These are phyloP conservation scores for Epinephelus malabaricus DNA, from an alignment of 2,797 vertebrate genomes.

Conservation along the genomic window DNA sequence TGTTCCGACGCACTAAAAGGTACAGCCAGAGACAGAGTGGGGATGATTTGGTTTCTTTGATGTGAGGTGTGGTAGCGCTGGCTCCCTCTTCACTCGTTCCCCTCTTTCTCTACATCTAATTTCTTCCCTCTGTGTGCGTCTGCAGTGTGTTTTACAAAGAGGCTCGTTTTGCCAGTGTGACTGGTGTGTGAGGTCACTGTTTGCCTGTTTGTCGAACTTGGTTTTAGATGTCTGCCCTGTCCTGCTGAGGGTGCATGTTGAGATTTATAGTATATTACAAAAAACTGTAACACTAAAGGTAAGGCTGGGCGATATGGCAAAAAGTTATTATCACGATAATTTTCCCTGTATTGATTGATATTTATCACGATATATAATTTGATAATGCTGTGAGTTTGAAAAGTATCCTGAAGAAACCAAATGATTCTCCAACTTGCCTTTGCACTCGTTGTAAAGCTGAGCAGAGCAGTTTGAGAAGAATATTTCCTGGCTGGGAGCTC, in stretches of 20 bases:
- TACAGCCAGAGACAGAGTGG: constrained; percentile 28
- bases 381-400: no score
- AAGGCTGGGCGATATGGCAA: no score
- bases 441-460: no score
- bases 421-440: no score
- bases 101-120: not conserved
- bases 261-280: not conserved
- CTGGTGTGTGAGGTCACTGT: constrained; percentile 22
- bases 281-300: not conserved
- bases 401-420: no score
- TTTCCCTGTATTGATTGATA: no score
- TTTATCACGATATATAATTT: no score
- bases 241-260: constrained; percentile 13
- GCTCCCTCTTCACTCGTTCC: constrained; percentile 1
- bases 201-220: not conserved
- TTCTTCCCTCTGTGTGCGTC: constrained; percentile 5
- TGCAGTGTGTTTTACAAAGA: constrained; percentile 32
- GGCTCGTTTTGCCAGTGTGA: constrained; percentile 21
- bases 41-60: constrained; percentile 23
- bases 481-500: no score
- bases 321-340: no score
- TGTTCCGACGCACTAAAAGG: constrained; percentile 80
- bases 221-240: constrained; percentile 31
- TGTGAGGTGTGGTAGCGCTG: constrained; percentile 32
- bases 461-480: no score